phyloP scores from a whole-genome alignment of 2,888 invertebrate genomes.

The Luffia ferchaultella region DNA sequence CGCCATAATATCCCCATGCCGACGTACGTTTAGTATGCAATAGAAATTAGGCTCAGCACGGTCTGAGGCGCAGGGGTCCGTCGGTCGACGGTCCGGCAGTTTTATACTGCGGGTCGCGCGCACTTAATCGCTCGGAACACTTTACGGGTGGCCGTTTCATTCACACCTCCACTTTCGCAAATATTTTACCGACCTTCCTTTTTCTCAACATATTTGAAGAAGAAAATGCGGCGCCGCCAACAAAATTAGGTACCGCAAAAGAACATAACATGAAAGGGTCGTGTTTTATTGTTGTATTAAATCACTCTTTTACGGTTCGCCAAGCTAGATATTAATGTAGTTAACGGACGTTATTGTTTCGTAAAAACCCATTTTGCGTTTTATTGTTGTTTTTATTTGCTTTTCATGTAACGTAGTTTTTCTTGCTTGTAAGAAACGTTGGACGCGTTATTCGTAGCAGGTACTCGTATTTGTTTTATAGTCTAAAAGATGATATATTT shows the following conservation, averaged over 20 bases:
- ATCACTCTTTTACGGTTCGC: constrained; percentile 24
- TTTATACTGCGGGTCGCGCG: constrained; percentile 25
- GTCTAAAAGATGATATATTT: too few relatives aligned
- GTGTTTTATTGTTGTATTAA: constrained; percentile 19
- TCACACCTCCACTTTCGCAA: constrained; percentile 19
- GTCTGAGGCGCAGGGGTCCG: not conserved
- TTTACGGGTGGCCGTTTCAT: constrained; percentile 33
- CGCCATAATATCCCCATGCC: too few relatives aligned
- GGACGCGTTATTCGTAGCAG: too few relatives aligned
- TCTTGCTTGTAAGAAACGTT: too few relatives aligned
- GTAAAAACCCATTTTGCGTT: not conserved
- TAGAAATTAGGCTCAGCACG: too few relatives aligned
- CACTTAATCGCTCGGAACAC: constrained; percentile 41
- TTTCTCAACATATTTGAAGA: constrained; percentile 7
- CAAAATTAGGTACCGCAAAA: constrained; percentile 26
- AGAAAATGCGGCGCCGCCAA: constrained; percentile 15
- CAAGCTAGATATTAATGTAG: not conserved
- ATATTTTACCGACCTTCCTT: constrained; percentile 19
- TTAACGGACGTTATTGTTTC: not conserved
- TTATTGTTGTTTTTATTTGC: not conserved
- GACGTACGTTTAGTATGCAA: too few relatives aligned
- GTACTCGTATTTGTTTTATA: too few relatives aligned
- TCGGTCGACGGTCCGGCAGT: not conserved
- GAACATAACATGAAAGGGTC: constrained; percentile 16
- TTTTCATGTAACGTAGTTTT: too few relatives aligned